phyloP scores from a whole-genome alignment of 2,888 invertebrate species.

The Ophion costatus region DNA sequence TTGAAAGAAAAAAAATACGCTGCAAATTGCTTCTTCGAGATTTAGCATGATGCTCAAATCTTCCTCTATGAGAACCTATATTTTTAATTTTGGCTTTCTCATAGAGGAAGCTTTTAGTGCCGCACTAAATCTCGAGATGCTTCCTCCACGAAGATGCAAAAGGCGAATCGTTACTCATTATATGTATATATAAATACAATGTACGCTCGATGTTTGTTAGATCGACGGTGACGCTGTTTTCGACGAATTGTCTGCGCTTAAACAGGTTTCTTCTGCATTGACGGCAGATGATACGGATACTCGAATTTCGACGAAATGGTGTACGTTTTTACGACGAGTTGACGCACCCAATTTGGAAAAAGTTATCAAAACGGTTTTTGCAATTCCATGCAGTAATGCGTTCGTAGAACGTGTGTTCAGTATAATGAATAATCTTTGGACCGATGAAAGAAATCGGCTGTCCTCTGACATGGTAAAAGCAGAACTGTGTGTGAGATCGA shows the following conservation, averaged over 20 bases:
- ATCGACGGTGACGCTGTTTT: slow-evolving; percentile 4
- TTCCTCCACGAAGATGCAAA: too few relatives aligned
- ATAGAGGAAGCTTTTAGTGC: slow-evolving; percentile 16
- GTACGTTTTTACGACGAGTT: not conserved
- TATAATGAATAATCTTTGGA: slow-evolving; percentile 2
- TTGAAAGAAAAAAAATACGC: slow-evolving; percentile 11
- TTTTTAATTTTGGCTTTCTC: slow-evolving; percentile 29
- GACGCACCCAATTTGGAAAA: too few relatives aligned
- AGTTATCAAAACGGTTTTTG: not conserved
- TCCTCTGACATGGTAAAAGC: too few relatives aligned
- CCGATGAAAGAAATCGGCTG: too few relatives aligned
- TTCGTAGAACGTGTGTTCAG: not conserved
- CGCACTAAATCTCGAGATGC: too few relatives aligned
- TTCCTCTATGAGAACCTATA: slow-evolving; percentile 12
- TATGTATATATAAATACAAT: not conserved
- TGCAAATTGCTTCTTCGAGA: slow-evolving; percentile 20
- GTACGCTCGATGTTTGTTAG: slow-evolving; percentile 9
- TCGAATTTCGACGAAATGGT: slow-evolving; percentile 7
- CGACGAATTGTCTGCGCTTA: slow-evolving; percentile 1
- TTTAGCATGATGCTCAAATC: slow-evolving; percentile 22
- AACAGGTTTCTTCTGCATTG: slow-evolving; percentile 13
- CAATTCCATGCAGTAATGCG: not conserved
- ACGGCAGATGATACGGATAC: slow-evolving; percentile 9
- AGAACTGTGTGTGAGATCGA: too few relatives aligned
- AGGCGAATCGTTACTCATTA: too few relatives aligned